A percentile compares a stretch with the other conserved stretches of the same genome.
phyloP scores from a whole-genome alignment of 2,888 invertebrate species.

The Leuctra nigra region DNA sequence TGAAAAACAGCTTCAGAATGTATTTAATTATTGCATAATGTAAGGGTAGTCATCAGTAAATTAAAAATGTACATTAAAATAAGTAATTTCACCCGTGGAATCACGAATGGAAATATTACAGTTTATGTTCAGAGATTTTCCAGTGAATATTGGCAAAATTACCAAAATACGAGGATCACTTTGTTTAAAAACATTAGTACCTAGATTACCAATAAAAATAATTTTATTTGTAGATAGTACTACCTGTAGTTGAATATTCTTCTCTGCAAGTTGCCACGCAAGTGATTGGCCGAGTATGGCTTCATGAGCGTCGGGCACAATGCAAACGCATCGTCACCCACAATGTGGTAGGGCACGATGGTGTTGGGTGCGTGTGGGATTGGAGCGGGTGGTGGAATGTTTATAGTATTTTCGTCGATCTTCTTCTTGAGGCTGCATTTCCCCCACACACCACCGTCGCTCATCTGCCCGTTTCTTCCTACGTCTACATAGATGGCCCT shows the following conservation, averaged over 20 bases:
- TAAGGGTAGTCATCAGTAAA: too few species aligned
- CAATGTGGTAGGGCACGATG: conserved; percentile 11
- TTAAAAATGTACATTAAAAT: too few species aligned
- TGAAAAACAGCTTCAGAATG: too few species aligned
- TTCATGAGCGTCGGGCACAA: background rate
- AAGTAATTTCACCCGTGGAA: too few species aligned
- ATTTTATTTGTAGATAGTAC: background rate
- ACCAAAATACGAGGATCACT: too few species aligned
- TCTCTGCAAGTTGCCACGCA: background rate
- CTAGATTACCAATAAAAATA: too few species aligned
- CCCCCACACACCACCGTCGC: conserved; percentile 14
- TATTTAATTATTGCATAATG: too few species aligned
- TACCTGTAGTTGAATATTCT: conserved; percentile 17
- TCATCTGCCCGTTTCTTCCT: conserved; percentile 29
- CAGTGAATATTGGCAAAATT: too few species aligned
- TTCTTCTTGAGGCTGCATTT: background rate
- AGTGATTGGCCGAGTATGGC: background rate
- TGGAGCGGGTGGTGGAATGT: background rate
- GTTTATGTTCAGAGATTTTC: too few species aligned
- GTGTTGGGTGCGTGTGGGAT: background rate
- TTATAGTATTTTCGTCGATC: background rate
- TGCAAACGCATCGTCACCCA: conserved; percentile 18
- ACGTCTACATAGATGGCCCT: conserved; percentile 31
- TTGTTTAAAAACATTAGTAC: too few species aligned
- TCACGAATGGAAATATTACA: too few species aligned